A percentile compares a stretch with the other conserved stretches of the same genome.
Evolutionary conservation across 2,888 invertebrate genomes (phyloP).

Genomic region (Dioctria rufipes): DNA sequence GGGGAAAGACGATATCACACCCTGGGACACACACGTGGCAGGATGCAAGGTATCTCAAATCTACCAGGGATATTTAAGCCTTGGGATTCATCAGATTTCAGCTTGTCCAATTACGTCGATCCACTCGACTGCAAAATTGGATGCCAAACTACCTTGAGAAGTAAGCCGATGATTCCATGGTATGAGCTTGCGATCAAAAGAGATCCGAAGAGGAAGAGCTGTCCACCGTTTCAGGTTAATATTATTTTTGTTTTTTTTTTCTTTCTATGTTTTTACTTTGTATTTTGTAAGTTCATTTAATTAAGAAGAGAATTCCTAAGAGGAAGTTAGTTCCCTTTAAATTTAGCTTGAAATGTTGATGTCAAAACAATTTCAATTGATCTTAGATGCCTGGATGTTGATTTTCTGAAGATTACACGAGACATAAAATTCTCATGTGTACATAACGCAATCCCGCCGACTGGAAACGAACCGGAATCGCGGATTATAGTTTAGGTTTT

Average conservation of each 20-base stretch:
- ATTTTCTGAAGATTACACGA: not conserved
- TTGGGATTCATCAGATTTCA: constrained; percentile 51
- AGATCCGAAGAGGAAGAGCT: constrained; percentile 82
- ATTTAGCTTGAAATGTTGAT: constrained; percentile 23
- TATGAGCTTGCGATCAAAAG: constrained; percentile 89
- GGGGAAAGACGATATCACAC: constrained; percentile 69
- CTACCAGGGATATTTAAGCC: not conserved
- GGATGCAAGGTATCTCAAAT: not conserved
- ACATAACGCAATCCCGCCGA: not conserved
- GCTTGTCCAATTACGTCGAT: constrained; percentile 68
- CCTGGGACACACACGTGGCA: constrained; percentile 67
- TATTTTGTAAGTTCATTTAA: not conserved
- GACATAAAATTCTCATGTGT: not conserved
- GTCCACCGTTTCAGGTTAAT: constrained; percentile 81
- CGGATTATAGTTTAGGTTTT: constrained; percentile 26
- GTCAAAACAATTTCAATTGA: constrained; percentile 7
- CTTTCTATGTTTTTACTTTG: constrained; percentile 11
- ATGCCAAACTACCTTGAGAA: constrained; percentile 77
- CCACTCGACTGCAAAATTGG: constrained; percentile 79
- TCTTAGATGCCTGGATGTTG: not conserved
- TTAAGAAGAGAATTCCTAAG: not conserved
- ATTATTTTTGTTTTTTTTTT: constrained; percentile 13
- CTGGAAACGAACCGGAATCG: constrained; percentile 19
- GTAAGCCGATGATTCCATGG: constrained; percentile 86
- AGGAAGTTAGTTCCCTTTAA: constrained; percentile 11